phyloP scores from a whole-genome alignment of 2,888 invertebrate species.

The Epistrophella euchroma region DNA sequence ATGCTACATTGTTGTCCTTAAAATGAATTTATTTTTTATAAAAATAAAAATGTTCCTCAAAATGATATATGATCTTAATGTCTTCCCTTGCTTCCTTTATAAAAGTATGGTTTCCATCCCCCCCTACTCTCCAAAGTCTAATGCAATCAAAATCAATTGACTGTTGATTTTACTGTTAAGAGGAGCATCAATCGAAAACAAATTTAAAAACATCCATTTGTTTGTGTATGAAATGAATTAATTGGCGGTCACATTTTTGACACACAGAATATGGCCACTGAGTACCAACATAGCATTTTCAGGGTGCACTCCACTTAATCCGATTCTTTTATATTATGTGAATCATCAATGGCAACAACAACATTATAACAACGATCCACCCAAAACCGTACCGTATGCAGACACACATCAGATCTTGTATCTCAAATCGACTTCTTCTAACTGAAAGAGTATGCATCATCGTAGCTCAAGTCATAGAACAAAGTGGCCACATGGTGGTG shows the following conservation, averaged over 20 bases:
- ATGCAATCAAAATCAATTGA: conserved; percentile 50
- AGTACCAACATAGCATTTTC: not conserved
- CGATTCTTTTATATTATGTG: not conserved
- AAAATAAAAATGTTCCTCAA: conserved; percentile 5
- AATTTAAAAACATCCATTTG: conserved; percentile 39
- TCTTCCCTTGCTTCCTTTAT: not conserved
- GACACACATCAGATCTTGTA: conserved; percentile 29
- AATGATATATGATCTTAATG: conserved; percentile 29
- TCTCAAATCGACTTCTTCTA: conserved; percentile 53
- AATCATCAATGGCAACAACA: conserved; percentile 27
- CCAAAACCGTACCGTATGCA: conserved; percentile 32
- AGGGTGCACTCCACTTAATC: conserved; percentile 31
- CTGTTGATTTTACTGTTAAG: conserved; percentile 32
- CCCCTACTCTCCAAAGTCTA: not conserved
- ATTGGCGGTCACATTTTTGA: conserved; percentile 63
- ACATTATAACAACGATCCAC: conserved; percentile 26
- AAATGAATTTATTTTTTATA: conserved; percentile 4
- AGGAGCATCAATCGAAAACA: conserved; percentile 50
- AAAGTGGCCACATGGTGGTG: conserved; percentile 57
- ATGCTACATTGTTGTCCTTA: not conserved
- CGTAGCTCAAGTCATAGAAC: conserved; percentile 24
- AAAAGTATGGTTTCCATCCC: not conserved
- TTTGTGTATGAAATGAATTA: conserved; percentile 45
- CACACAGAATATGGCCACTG: conserved; percentile 39
- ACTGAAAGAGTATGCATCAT: conserved; percentile 26